Base-by-base conservation (phyloP, 2,888 invertebrate species). In the Megastigmus dorsalis region DNA sequence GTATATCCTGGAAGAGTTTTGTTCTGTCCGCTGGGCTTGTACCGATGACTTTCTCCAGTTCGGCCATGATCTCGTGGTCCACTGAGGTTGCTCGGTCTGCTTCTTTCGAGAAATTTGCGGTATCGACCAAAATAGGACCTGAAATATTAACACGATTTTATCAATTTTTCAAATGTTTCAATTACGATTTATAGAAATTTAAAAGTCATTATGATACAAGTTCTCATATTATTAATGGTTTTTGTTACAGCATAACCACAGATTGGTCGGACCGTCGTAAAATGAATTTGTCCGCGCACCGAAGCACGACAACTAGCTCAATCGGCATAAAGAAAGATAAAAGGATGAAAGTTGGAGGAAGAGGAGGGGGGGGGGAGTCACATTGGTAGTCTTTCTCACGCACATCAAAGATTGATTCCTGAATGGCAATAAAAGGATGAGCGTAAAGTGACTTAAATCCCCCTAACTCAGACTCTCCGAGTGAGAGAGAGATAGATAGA, bases 51-150 rank as follows among this genome's bases (percentile, higher is more conserved):
- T 87, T 85, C 81, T 94, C 76, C 13, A 96, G 86, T 65, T 89
- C 88, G 1, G 84, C 77, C 0, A 91, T 89, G 1, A 93, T 89
- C 62, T 91, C 88, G 10, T 90, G 82, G 83, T 97, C 97, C 55
- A 91, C 89, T 0, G 90, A 88, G 0, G 93, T 95, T 0, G 91
- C 92, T 78, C 93, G 92, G 57, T 92, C 91, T 0, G 93, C 92
- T 23, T 91, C 89, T 36, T 89, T 89, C 0, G 92, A 92, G 79
- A 96, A 92, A 83, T 95, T 95, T 0, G 93, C 92, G 0, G 96
- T 96, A 84, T 97, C 97, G 79, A 95, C 88, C 54, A 96, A 86
- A 75, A 97, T 96, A 0, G 95, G 91, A 45, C 92, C 95, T 95
- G 85, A 50, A 89, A 89, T 68, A 74, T 3, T 26, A 18, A 26